phyloP scores from a whole-genome alignment of 2,888 invertebrate genomes.

The Philopedon plagiatum region DNA sequence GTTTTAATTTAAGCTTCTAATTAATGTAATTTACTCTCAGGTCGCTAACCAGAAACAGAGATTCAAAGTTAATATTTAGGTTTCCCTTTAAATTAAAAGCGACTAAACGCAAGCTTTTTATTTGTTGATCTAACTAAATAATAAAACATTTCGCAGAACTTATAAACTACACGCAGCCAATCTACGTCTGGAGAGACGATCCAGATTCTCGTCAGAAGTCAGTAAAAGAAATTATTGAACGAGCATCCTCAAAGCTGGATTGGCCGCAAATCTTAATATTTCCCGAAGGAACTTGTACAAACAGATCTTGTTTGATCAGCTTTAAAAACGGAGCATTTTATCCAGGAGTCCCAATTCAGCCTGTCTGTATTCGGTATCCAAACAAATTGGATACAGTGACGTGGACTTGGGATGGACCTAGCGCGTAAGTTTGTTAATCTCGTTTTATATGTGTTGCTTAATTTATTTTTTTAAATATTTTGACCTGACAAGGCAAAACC shows the following conservation, averaged over 20 bases:
- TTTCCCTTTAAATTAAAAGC: not conserved
- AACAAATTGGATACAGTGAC: slow-evolving; percentile 91
- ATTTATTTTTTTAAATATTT: no score
- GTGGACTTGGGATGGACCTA: slow-evolving; percentile 96
- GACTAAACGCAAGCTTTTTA: not conserved
- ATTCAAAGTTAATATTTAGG: slow-evolving; percentile 32
- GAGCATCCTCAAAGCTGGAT: slow-evolving; percentile 86
- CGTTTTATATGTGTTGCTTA: no score
- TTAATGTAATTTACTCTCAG: no score
- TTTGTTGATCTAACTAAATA: not conserved
- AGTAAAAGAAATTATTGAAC: slow-evolving; percentile 87
- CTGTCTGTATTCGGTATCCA: slow-evolving; percentile 92
- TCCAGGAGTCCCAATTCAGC: slow-evolving; percentile 96
- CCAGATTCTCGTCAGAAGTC: slow-evolving; percentile 93
- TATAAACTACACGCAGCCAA: slow-evolving; percentile 94
- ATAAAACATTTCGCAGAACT: slow-evolving; percentile 74
- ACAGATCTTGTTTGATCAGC: slow-evolving; percentile 90
- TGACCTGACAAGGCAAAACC: no score
- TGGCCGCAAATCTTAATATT: slow-evolving; percentile 97
- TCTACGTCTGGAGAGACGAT: slow-evolving; percentile 94
- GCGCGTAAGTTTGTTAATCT: slow-evolving; percentile 79
- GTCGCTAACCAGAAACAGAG: not conserved
- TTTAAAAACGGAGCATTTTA: slow-evolving; percentile 95
- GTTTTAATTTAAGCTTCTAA: no score
- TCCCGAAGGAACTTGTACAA: slow-evolving; percentile 97